These are phyloP conservation scores for Leucopternis melanops DNA, from an alignment of 2,113 vertebrate genomes.

Conservation along the genomic window DNA sequence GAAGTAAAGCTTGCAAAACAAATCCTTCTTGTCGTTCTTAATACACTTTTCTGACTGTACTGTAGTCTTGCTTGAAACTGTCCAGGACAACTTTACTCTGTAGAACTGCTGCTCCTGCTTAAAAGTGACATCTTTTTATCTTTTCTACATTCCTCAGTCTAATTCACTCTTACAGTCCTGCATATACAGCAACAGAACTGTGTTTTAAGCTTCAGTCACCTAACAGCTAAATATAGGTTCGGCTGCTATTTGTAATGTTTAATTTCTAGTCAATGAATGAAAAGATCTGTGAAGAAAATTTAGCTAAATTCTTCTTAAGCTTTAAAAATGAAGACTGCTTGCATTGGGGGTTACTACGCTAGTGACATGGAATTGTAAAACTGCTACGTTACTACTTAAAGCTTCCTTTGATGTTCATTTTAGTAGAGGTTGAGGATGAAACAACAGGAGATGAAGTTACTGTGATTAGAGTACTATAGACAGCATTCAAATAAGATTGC, in stretches of 20 bases:
- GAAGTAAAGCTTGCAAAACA: slow-evolving; percentile 52
- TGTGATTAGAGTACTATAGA: neutral
- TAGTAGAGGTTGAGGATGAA: neutral
- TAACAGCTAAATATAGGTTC: neutral
- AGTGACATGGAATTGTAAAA: neutral
- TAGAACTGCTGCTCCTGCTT: neutral
- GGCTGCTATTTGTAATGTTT: neutral
- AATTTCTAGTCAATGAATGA: neutral
- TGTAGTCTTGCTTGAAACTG: neutral
- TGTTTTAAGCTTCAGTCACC: neutral
- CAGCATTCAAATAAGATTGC: neutral
- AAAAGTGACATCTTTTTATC: neutral
- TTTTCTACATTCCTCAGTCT: neutral
- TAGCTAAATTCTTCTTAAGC: neutral
- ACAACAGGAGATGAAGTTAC: neutral
- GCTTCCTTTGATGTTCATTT: neutral
- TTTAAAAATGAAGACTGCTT: neutral
- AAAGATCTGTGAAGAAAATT: neutral
- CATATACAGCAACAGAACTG: neutral
- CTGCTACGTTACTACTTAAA: neutral
- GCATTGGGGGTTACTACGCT: neutral
- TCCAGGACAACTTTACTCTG: neutral
- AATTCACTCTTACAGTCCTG: neutral
- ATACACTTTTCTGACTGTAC: neutral
- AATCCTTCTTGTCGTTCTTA: neutral